Conservation (phyloP, 2,797 vertebrate genomes). For the Rhinatrema bivittatum region DNA sequence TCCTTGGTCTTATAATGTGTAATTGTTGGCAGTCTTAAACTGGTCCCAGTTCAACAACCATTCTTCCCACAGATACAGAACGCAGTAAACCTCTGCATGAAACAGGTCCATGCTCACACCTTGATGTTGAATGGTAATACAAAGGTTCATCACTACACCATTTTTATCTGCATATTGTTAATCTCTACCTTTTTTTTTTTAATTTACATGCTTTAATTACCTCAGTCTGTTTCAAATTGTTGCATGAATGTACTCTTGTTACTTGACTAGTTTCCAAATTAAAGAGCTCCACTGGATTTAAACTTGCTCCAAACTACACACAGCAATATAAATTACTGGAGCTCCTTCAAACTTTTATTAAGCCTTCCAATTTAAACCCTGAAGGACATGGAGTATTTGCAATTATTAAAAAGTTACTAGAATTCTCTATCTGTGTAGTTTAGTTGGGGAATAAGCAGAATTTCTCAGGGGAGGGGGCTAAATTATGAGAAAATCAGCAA, state of each 20-base stretch:
- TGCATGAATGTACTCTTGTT: slow-evolving; percentile 41
- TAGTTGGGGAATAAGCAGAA: too few relatives aligned
- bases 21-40: too few relatives aligned
- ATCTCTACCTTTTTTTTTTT: slow-evolving; percentile 54
- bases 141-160: slow-evolving; percentile 39
- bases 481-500: too few relatives aligned
- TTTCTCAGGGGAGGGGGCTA: too few relatives aligned
- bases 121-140: too few relatives aligned
- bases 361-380: slow-evolving; percentile 34
- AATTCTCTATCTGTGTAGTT: too few relatives aligned
- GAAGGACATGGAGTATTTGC: slow-evolving; percentile 27
- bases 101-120: too few relatives aligned
- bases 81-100: too few relatives aligned
- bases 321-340: slow-evolving; percentile 50
- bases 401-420: slow-evolving; percentile 39
- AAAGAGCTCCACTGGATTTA: slow-evolving; percentile 46
- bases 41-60: too few relatives aligned
- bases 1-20: too few relatives aligned
- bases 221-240: slow-evolving; percentile 48
- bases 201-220: slow-evolving; percentile 48
- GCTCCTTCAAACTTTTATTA: slow-evolving; percentile 45
- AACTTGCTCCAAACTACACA: slow-evolving; percentile 42
- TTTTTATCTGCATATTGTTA: slow-evolving; percentile 50
- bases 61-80: too few relatives aligned
- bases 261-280: slow-evolving; percentile 43